Base-by-base conservation (phyloP, 1,140 invertebrate genomes). In the Drosophila arizonae region DNA sequence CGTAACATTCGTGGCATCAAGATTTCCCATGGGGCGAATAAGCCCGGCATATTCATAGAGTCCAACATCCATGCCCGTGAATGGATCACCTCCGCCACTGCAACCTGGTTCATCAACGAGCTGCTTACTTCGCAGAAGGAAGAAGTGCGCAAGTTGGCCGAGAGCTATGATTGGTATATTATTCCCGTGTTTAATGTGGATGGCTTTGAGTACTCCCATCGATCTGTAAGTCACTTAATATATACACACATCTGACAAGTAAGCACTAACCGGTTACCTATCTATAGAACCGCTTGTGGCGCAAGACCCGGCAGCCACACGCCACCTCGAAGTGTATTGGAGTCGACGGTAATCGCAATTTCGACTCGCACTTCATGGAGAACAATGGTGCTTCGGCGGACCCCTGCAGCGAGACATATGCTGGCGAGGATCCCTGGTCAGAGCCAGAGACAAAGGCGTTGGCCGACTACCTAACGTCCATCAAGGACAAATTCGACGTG, bases 131-230 rank as follows among this genome's bases (percentile, higher is more conserved):
- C 90, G 1, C 58, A 90, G 15, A 48, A 74, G 8, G 30, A 90
- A 6, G 76, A 68, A 13, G 75, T 93, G 6, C 76, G 81, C n/a
- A 81, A 91, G 39, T 75, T 93, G 15, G 90, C 91, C 0, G 76
- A 90, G 4, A 93, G 72, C 63, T 93, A 92, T 61, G 93, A 95
- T 72, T 95, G 95, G 94, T 94, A 94, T 79, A 92, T 96, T 64
- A 90, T 96, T 52, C 95, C 95, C 0, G 92, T 95, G 0, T 90
- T 94, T 9, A 96, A 96, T 91, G 95, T 95, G 10, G 95, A 96
- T 91, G 96, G 95, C 1, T 96, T 95, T 80, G 93, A 93, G 24
- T 95, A 94, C 77, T 94, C 94, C 2, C 93, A 94, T 65, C 79
- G 73, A 51, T 71, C 45, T 72, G 93, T 93, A 61, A 39, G 56